Evolutionary conservation across 2,797 vertebrate genomes (phyloP), one percentile per base, ranked within the genome.

Genomic region (Halcyon chelicuti): DNA sequence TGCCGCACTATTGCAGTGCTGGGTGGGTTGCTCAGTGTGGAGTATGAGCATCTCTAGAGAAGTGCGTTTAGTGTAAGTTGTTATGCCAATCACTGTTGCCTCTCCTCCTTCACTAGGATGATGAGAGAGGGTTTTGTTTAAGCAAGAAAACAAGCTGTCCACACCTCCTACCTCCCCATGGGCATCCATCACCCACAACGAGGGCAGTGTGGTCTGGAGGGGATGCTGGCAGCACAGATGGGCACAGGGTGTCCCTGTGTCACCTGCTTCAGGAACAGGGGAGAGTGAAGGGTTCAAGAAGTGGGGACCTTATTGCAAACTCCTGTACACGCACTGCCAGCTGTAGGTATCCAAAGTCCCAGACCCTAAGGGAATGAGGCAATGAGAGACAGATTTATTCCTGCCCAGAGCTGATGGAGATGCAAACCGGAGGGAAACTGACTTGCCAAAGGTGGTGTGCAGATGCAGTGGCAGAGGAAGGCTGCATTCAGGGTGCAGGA

Each of bases 31-130:
- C 81, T 92, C 79, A 88, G 75, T 20, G 49, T 16, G 5, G 71
- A 95, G 67, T 88, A 91, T 96, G 96, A 97, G 96, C 93, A 96
- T 93, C 93, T 93, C 83, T 70, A 62, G 63, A 11, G 60, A 91
- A 91, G 80, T 73, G 91, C 84, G 83, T 93, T 96, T 93, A 92
- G 83, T 9, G 60, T 46, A 47, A 79, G 74, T 21, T 70, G 71
- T 73, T 93, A 80, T 95, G 95, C 88, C 95, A 97, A 93, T 79
- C 55, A 39, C 65, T 83, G 44, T 39, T 95, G 91, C 81, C 92
- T 96, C 86, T 81, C 72, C 46, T 88, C 39, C 61, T 96, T 85
- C 33, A 1, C 73, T 94, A 62, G 46, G 87, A 63, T 83, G 84
- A 70, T 42, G 61, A 86, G 73, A 81, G 33, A 76, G 31, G 35